Base-by-base conservation (phyloP, 2,113 vertebrate species). In the Camarhynchus parvulus region DNA sequence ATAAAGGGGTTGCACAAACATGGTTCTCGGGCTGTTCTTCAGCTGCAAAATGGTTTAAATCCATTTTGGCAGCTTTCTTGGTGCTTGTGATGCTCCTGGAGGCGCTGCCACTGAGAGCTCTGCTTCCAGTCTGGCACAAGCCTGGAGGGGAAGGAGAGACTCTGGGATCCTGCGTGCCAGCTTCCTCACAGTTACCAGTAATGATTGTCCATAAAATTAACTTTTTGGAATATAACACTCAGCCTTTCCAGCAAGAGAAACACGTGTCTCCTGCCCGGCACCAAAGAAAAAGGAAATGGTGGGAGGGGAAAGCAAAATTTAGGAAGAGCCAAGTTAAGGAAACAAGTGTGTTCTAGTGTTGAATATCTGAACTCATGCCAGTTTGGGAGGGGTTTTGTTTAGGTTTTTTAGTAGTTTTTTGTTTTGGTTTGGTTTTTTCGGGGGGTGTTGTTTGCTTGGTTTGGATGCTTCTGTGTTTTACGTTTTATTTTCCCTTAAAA, bases 401-500 rank as follows among this genome's bases (percentile, higher is more conserved):
- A 30, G 30, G 5, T 37, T 56, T 83, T 42, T 56, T 28, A 8
- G 27, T 17, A 41, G 31, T 8, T 85, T 75, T 33, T 39, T n/a
- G 4, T 3, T 37, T 70, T 23, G 30, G 13, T 14, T 68, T 49
- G 30, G 17, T 25, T 55, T 73, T 13, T 24, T 13, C 13, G 2
- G 2, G 3, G 22, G 4, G 7, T 19, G 17, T 22, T 59, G 44
- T 44, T 83, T 37, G 7, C 35, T 92, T 44, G 10, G 13, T 93
- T 88, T 42, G 25, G 22, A 27, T 82, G 39, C 18, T 81, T 90
- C 74, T 78, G 18, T 76, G 33, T 9, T 5, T 64, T 19, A 77
- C 53, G 28, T 78, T 94, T 94, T 89, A 35, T 61, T 94, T 92
- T 42, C 25, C 25, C 62, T 78, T 93, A 64, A 93, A 95, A 96